Conservation (phyloP, 2,797 vertebrate species). For the Sciurus carolinensis region DNA sequence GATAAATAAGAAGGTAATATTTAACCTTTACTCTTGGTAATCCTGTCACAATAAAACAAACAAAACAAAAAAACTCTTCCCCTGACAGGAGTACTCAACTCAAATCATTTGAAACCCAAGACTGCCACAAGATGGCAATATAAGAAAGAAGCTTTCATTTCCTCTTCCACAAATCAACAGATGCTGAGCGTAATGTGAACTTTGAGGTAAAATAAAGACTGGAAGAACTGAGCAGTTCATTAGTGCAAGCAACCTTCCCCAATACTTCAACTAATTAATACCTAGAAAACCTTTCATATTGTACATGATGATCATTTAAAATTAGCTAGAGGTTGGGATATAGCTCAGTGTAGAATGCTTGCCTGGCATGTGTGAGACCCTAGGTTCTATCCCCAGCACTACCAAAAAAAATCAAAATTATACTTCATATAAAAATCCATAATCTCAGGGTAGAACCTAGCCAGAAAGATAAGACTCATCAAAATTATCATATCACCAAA, state of each 20-base stretch:
- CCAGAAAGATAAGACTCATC: not conserved
- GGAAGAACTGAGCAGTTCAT: slow-evolving; percentile 62
- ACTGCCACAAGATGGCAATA: slow-evolving; percentile 69
- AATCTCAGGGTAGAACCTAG: slow-evolving; percentile 11
- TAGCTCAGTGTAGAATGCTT: not conserved
- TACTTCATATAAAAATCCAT: slow-evolving; percentile 34
- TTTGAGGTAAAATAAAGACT: slow-evolving; percentile 78
- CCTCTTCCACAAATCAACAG: slow-evolving; percentile 51
- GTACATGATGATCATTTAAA: slow-evolving; percentile 50
- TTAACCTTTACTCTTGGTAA: not conserved
- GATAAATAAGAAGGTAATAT: slow-evolving; percentile 17
- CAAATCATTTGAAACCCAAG: not conserved
- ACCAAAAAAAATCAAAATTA: not conserved
- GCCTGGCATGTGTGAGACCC: not conserved
- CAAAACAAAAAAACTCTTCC: slow-evolving; percentile 8
- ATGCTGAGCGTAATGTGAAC: slow-evolving; percentile 65
- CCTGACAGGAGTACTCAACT: not conserved
- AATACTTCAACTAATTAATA: slow-evolving; percentile 23
- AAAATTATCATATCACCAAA: not conserved
- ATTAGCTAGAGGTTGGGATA: not conserved
- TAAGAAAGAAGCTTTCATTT: slow-evolving; percentile 42
- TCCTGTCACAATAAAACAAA: not conserved
- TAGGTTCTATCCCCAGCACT: not conserved
- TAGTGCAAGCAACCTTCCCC: slow-evolving; percentile 36
- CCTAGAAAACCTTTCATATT: not conserved